Evolutionary conservation across 2,113 vertebrate genomes (phyloP).

Genomic region (Crypturellus undulatus): DNA sequence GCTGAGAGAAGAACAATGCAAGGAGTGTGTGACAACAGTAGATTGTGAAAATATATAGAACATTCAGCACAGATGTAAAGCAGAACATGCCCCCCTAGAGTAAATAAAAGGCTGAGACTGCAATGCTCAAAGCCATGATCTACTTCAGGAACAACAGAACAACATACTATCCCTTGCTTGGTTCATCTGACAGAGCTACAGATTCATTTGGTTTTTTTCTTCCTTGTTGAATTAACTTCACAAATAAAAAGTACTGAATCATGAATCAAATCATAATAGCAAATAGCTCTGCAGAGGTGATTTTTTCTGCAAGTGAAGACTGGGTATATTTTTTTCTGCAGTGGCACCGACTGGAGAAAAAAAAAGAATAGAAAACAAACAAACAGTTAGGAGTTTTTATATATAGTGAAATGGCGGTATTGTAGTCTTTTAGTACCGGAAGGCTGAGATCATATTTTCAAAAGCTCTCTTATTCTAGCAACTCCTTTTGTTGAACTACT

Average conservation of each 20-base stretch:
- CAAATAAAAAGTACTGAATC: background rate
- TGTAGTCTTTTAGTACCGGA: background rate
- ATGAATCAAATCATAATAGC: background rate
- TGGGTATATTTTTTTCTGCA: background rate
- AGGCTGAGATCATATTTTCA: background rate
- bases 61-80: background rate
- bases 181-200: background rate
- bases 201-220: background rate
- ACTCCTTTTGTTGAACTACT: background rate
- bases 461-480: background rate
- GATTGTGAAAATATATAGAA: background rate
- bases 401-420: background rate
- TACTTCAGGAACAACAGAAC: background rate
- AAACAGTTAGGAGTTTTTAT: background rate
- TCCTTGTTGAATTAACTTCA: background rate
- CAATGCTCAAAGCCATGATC: background rate
- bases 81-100: background rate
- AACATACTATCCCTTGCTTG: background rate
- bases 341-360: fast-evolving
- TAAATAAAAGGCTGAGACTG: background rate
- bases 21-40: background rate
- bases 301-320: background rate
- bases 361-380: background rate
- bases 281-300: background rate
- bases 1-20: background rate